Percentiles rank a stretch among this genome's conserved stretches.
phyloP scores from a whole-genome alignment of 1,140 invertebrate species.

The Meteorus sp. region DNA sequence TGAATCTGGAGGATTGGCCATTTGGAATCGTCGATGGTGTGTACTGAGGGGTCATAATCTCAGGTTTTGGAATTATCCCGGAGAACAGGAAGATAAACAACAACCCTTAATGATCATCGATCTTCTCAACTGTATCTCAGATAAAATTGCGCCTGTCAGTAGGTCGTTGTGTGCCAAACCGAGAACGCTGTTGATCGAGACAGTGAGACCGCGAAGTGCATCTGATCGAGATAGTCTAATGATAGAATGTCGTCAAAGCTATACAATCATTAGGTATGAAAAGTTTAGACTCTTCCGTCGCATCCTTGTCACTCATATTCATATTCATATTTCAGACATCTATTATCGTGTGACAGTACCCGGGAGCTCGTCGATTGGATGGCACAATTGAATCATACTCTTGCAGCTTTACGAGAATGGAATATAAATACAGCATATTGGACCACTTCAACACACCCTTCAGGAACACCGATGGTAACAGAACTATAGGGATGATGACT shows the following conservation, averaged over 20 bases:
- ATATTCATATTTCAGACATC: constrained; percentile 32
- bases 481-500: no score
- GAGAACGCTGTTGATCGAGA: constrained; percentile 49
- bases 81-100: constrained; percentile 39
- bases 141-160: constrained; percentile 35
- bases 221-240: constrained; percentile 31
- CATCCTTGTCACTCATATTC: not conserved
- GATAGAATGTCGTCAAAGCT: constrained; percentile 26
- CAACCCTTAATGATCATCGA: constrained; percentile 44
- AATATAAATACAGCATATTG: constrained; percentile 32
- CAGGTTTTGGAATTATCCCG: constrained; percentile 56
- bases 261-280: constrained; percentile 34
- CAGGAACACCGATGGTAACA: no score
- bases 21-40: constrained; percentile 56
- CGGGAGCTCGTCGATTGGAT: constrained; percentile 50
- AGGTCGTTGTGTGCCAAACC: constrained; percentile 49
- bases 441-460: no score
- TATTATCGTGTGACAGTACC: constrained; percentile 45
- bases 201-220: constrained; percentile 24
- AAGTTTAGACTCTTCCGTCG: constrained; percentile 15
- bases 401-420: constrained; percentile 45
- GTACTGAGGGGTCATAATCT: constrained; percentile 41
- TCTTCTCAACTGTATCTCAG: constrained; percentile 40
- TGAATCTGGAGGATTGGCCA: constrained; percentile 33
- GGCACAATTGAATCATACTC: constrained; percentile 47